These are phyloP conservation scores for Diplosoma virens DNA, from an alignment of 23 tunicate genomes.

Conservation along the genomic window DNA sequence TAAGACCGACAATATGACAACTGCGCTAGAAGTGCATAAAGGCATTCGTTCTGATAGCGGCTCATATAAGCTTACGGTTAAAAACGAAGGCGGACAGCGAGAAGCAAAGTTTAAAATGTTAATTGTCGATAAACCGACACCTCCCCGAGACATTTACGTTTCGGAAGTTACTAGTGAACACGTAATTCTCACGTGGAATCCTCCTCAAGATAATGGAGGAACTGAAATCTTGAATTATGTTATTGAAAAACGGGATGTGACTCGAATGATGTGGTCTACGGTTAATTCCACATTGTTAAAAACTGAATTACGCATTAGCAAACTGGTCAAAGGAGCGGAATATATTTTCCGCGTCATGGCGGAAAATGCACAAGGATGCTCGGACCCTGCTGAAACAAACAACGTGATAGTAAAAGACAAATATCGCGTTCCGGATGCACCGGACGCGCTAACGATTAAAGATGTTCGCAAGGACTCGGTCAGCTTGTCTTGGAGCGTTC, in stretches of 20 bases:
- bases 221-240: slow-evolving; percentile 76
- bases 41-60: slow-evolving; percentile 78
- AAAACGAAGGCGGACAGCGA: slow-evolving; percentile 78
- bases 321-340: slow-evolving; percentile 79
- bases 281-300: slow-evolving; percentile 77
- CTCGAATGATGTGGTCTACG: slow-evolving; percentile 84
- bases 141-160: slow-evolving; percentile 67
- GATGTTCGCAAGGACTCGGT: slow-evolving; percentile 81
- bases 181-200: slow-evolving; percentile 72
- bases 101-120: slow-evolving; percentile 54
- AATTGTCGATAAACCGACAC: slow-evolving; percentile 87
- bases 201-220: slow-evolving; percentile 93
- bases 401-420: slow-evolving; percentile 76
- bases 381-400: slow-evolving; percentile 79
- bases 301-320: slow-evolving; percentile 63
- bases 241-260: slow-evolving; percentile 79
- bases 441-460: slow-evolving; percentile 77
- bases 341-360: slow-evolving; percentile 94
- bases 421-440: slow-evolving; percentile 94
- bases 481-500: slow-evolving; percentile 78
- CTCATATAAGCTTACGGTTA: slow-evolving; percentile 62
- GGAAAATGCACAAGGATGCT: slow-evolving; percentile 84
- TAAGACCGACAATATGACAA: slow-evolving; percentile 47
- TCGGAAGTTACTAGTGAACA: slow-evolving; percentile 78
- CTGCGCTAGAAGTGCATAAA: slow-evolving; percentile 50